phyloP scores from a whole-genome alignment of 1,140 invertebrate genomes.

The Sminthurinus signatus region DNA sequence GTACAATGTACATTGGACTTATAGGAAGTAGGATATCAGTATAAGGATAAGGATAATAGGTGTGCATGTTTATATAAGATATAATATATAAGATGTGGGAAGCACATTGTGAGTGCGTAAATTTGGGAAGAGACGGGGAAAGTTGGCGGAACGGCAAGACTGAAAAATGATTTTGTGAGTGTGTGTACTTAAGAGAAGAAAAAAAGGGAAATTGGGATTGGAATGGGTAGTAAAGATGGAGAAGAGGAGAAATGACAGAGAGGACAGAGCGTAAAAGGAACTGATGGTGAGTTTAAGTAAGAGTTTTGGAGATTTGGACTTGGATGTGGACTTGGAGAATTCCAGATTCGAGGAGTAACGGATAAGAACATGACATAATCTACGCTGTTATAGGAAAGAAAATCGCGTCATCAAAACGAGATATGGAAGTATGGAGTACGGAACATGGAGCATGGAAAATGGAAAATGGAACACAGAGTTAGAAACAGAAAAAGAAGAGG shows the following conservation, averaged over 20 bases:
- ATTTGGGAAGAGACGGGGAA: too few relatives aligned
- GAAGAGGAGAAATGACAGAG: not conserved
- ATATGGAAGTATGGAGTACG: not conserved
- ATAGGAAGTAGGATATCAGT: too few relatives aligned
- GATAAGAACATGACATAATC: conserved; percentile 6
- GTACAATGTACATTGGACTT: too few relatives aligned
- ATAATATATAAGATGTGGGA: too few relatives aligned
- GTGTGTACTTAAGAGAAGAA: too few relatives aligned
- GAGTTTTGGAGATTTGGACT: not conserved
- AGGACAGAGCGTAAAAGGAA: not conserved
- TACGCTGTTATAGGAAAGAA: not conserved
- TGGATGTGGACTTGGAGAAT: not conserved
- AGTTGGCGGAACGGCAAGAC: too few relatives aligned
- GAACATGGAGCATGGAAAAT: too few relatives aligned
- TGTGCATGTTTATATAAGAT: too few relatives aligned
- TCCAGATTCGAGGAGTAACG: not conserved
- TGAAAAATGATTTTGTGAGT: too few relatives aligned
- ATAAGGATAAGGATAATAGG: too few relatives aligned
- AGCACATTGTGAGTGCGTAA: too few relatives aligned
- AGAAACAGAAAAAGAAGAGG: not conserved
- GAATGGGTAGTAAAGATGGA: not conserved
- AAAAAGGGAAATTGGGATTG: not conserved
- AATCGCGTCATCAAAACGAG: conserved; percentile 7
- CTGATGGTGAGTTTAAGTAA: not conserved
- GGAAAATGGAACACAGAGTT: not conserved